phyloP scores from a whole-genome alignment of 2,797 vertebrate species.

The Phalanger gymnotis region DNA sequence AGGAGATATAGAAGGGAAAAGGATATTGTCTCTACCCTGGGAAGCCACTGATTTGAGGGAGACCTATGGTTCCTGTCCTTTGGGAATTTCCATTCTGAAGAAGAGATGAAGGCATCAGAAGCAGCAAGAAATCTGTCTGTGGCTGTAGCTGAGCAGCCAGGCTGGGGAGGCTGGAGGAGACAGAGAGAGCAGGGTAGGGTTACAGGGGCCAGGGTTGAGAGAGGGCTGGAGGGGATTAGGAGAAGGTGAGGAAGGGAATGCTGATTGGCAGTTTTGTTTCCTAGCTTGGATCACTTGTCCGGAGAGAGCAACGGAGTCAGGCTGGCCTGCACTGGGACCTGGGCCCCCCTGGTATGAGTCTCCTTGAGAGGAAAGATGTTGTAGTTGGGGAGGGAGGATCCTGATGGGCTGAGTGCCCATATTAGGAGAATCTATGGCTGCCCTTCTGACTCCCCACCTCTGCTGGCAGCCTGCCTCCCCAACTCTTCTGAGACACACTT shows the following conservation, averaged over 20 bases:
- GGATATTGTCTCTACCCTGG: not conserved
- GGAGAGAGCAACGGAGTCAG: conserved; percentile 82
- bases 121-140: not conserved
- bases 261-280: not conserved
- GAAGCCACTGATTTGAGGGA: not conserved
- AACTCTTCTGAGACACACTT: not conserved
- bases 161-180: too few relatives aligned
- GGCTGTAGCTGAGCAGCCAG: not conserved
- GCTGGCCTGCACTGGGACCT: conserved; percentile 89
- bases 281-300: conserved; percentile 86
- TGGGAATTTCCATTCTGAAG: not conserved
- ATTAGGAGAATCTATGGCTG: not conserved
- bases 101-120: not conserved
- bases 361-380: not conserved
- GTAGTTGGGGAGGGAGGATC: not conserved
- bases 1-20: not conserved
- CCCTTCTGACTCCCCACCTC: not conserved
- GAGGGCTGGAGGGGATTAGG: not conserved
- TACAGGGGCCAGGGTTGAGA: not conserved
- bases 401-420: not conserved
- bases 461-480: not conserved
- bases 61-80: not conserved
- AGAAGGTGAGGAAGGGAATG: not conserved
- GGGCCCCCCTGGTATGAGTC: conserved; percentile 79
- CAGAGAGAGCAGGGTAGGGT: not conserved